Base-by-base conservation (phyloP, 2,113 vertebrate genomes). In the Pitta sordida region DNA sequence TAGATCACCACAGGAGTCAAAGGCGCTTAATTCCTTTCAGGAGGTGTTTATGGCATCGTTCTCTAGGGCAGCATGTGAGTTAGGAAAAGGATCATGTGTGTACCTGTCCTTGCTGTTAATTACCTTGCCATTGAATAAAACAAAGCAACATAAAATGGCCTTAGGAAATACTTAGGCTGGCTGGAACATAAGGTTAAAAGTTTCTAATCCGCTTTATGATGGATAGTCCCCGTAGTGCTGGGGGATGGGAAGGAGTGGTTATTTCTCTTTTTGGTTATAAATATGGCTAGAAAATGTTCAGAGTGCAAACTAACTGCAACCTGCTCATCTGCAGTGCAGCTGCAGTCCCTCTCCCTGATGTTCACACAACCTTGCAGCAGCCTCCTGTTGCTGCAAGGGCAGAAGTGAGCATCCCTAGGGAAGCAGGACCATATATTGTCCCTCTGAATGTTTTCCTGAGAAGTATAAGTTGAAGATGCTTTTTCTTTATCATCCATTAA, bases 91-190 rank as follows among this genome's bases (percentile, higher is more conserved):
- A 46, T 49, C 78, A 9, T 75, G 68, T 32, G 63, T 51, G 60
- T 83, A 49, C 56, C 81, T 91, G 86, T 85, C 95, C 94, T 95
- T 86, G 88, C 83, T 92, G 44, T 84, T 96, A 91, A 93, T 95
- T 92, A 83, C 74, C 62, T 92, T 59, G 75, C 81, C 43, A 19
- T 7, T 65, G 88, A 82, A 86, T 62, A 64, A 87, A 93, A 62
- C 34, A 87, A 60, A 82, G 63, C 89, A 27, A 76, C 74, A 49
- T 7, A n/a, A 89, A 92, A 69, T 53, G 70, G 83, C 96, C 84
- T 58, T 30, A 94, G 95, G 92, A 94, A 76, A 75, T 87, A 60
- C 75, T 90, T 60, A 83, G 86, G 62, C 19, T 58, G 59, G 55
- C 51, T 83, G 86, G 95, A 79, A 94, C 91, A 79, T 62, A 93